Percentiles rank a stretch among this genome's conserved stretches.
Conservation (phyloP, 2,888 invertebrate species). For the Callyntrura sp. region DNA sequence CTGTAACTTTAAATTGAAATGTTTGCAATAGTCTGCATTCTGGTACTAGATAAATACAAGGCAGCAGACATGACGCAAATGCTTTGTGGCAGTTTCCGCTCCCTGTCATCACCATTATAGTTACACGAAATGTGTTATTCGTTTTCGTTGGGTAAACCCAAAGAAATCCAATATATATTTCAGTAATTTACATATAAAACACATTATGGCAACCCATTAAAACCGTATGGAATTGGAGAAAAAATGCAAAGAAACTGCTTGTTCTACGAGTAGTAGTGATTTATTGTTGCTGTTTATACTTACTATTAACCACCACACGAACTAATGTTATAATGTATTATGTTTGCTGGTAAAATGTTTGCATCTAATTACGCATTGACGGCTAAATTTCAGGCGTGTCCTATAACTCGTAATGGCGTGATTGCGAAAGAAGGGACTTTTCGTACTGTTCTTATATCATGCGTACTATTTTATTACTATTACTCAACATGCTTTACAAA, state of each 20-base stretch:
- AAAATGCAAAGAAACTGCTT: not conserved
- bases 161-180: not conserved
- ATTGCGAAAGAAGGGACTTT: too few species aligned
- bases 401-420: too few species aligned
- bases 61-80: too few species aligned
- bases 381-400: too few species aligned
- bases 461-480: too few species aligned
- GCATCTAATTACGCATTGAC: not conserved
- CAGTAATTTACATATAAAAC: conserved; percentile 8
- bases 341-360: not conserved
- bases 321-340: not conserved
- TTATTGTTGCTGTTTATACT: not conserved
- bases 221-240: not conserved
- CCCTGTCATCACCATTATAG: not conserved
- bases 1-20: too few species aligned
- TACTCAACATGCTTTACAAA: too few species aligned
- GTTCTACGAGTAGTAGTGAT: not conserved
- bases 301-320: not conserved
- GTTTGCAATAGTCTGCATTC: too few species aligned
- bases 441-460: too few species aligned
- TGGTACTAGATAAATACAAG: too few species aligned
- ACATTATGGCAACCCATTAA: not conserved
- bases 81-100: not conserved
- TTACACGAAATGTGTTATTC: not conserved
- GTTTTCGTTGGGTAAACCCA: not conserved